Percentiles rank a stretch among this genome's conserved stretches.
Evolutionary conservation across 2,113 vertebrate species (phyloP).

Genomic region (Caloenas nicobarica): DNA sequence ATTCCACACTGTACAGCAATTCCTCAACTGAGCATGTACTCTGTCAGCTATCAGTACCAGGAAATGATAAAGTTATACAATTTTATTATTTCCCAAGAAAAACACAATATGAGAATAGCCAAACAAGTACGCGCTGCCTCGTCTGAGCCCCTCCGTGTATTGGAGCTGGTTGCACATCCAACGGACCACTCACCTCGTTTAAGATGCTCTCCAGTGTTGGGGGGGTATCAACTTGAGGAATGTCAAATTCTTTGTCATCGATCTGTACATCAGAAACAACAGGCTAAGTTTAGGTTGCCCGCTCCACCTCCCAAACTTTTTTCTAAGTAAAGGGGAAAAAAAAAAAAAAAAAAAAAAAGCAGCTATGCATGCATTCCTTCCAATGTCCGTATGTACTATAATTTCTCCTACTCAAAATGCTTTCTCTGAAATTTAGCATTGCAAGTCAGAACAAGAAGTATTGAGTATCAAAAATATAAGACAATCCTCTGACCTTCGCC

Average conservation of each 20-base stretch:
- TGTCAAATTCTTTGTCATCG: conserved; percentile 98
- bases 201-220: conserved; percentile 97
- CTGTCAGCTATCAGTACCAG: background rate
- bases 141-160: accelerated
- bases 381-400: accelerated
- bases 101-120: background rate
- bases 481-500: too few relatives aligned
- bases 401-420: accelerated
- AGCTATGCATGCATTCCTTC: accelerated
- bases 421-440: background rate
- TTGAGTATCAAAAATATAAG: background rate
- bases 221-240: conserved; percentile 97
- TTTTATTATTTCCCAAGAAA: background rate
- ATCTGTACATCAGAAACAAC: conserved; percentile 78
- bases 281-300: background rate
- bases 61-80: background rate
- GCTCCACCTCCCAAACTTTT: background rate
- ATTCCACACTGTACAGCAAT: background rate
- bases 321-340: too few relatives aligned
- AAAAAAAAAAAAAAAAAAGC: background rate
- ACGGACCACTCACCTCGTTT: conserved; percentile 83
- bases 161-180: accelerated
- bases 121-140: background rate
- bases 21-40: background rate
- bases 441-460: background rate